Conservation (phyloP, 1,140 invertebrate species). For the Polypedilum pembai region DNA sequence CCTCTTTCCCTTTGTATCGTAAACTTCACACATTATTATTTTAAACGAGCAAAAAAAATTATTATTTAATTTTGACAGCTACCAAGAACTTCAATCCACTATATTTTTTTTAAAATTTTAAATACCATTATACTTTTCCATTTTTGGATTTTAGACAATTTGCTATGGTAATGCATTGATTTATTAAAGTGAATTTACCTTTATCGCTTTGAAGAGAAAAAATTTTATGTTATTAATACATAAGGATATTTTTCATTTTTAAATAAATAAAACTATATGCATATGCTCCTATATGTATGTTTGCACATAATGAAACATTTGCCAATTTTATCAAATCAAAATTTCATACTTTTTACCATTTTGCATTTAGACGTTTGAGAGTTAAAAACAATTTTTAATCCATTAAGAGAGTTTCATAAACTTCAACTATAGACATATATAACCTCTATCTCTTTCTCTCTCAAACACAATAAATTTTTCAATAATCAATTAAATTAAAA, state of each 20-base stretch:
- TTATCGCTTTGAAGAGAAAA: background rate
- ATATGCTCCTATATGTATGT: too few relatives aligned
- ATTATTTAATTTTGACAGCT: background rate
- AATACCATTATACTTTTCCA: background rate
- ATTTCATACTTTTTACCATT: background rate
- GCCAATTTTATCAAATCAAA: background rate
- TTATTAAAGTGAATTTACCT: background rate
- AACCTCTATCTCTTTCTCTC: too few relatives aligned
- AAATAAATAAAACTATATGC: too few relatives aligned
- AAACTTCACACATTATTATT: constrained; percentile 1
- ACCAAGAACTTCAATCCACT: background rate
- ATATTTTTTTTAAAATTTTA: background rate
- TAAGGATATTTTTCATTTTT: background rate
- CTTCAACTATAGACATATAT: too few relatives aligned
- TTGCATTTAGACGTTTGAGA: constrained; percentile 11
- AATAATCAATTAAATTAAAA: constrained; percentile 20
- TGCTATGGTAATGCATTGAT: constrained; percentile 24
- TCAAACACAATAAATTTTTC: background rate
- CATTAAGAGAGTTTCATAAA: background rate
- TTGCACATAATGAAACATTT: background rate
- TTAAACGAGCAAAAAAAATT: background rate
- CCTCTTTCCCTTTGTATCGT: too few relatives aligned
- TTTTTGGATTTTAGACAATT: constrained; percentile 23
- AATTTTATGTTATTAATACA: constrained; percentile 9
- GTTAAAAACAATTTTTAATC: background rate